Percentiles rank a stretch among this genome's conserved stretches.
These are phyloP conservation scores for Pempheris klunzingeri DNA, from an alignment of 2,797 vertebrate species.

Conservation along the genomic window DNA sequence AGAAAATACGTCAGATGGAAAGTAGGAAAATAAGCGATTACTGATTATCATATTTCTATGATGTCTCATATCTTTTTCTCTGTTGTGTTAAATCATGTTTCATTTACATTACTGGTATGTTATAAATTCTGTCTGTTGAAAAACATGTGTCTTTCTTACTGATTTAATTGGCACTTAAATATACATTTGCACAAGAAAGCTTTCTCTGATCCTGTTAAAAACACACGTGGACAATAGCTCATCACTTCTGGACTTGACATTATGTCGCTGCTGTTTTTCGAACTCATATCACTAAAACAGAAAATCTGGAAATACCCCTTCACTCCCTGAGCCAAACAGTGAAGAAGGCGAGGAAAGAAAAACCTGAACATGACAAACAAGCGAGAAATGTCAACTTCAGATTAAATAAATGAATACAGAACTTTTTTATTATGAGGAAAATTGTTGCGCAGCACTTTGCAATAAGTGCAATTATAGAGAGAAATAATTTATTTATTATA, in stretches of 20 bases:
- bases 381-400: neutral
- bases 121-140: neutral
- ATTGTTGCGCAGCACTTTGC: neutral
- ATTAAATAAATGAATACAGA: neutral
- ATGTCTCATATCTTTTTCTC: neutral
- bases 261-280: slow-evolving; percentile 7
- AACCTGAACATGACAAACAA: neutral
- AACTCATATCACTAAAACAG: neutral
- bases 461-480: neutral
- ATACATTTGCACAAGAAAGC: neutral
- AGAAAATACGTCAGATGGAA: neutral
- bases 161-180: neutral
- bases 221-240: neutral
- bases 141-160: no score
- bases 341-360: neutral
- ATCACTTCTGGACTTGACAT: neutral
- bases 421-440: neutral
- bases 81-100: neutral
- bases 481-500: no score
- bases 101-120: neutral
- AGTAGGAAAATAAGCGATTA: neutral
- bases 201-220: neutral
- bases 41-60: slow-evolving; percentile 4
- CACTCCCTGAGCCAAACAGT: neutral
- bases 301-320: neutral